Evolutionary conservation across 2,888 invertebrate genomes (phyloP).

Genomic region (Calameuta filiformis): DNA sequence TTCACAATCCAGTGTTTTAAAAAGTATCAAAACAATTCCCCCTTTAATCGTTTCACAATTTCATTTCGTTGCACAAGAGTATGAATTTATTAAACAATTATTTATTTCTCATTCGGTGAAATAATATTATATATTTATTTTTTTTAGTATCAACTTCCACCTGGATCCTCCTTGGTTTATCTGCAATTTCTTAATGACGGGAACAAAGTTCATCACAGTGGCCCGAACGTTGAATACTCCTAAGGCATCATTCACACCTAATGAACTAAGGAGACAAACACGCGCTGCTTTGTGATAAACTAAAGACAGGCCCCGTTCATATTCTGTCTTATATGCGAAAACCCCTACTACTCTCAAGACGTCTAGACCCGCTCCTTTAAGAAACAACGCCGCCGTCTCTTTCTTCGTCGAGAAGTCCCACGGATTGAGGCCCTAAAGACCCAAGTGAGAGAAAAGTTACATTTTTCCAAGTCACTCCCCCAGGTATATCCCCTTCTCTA

Average conservation of each 20-base stretch:
- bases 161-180: not conserved
- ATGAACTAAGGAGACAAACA: conserved; percentile 25
- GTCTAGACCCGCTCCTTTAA: conserved; percentile 5
- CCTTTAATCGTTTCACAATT: not conserved
- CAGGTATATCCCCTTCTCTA: not conserved
- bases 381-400: conserved; percentile 8
- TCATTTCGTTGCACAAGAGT: not conserved
- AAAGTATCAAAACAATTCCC: not conserved
- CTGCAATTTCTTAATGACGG: not conserved
- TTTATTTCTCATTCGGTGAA: not conserved
- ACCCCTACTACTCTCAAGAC: conserved; percentile 52
- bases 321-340: conserved; percentile 63
- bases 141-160: not conserved
- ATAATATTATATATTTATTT: not conserved
- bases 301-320: conserved; percentile 61
- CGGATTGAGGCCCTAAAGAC: not conserved
- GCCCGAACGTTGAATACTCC: not conserved
- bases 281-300: conserved; percentile 56
- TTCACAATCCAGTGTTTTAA: not conserved
- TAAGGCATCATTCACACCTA: not conserved
- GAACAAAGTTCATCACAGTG: not conserved
- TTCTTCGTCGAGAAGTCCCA: conserved; percentile 10
- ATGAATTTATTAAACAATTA: not conserved
- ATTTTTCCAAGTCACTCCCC: not conserved
- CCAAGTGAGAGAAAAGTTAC: not conserved